phyloP scores from a whole-genome alignment of 1,140 invertebrate genomes.

The Venustaconcha ellipsiformis region DNA sequence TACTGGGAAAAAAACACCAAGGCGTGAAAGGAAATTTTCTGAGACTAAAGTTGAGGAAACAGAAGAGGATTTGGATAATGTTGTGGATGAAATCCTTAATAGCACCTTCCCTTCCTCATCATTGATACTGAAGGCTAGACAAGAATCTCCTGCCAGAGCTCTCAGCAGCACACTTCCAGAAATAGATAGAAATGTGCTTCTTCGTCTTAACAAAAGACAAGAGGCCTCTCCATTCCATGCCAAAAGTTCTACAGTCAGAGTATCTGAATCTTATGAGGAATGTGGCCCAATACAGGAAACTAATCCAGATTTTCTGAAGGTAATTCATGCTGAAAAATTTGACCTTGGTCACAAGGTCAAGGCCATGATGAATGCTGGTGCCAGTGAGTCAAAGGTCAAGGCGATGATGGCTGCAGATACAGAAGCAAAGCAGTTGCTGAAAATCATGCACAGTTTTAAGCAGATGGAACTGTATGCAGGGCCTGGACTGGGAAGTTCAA shows the following conservation, averaged over 20 bases:
- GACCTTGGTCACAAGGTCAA: conserved; percentile 47
- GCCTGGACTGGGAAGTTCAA: conserved; percentile 19
- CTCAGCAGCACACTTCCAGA: conserved; percentile 50
- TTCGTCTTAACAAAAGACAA: conserved; percentile 36
- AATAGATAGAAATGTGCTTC: conserved; percentile 48
- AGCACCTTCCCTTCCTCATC: conserved; percentile 42
- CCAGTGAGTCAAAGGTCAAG: conserved; percentile 32
- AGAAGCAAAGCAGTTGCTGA: conserved; percentile 51
- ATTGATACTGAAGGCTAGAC: conserved; percentile 36
- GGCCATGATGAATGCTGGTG: conserved; percentile 47
- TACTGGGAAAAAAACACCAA: conserved; percentile 26
- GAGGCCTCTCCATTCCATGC: conserved; percentile 57
- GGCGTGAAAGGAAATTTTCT: conserved; percentile 53
- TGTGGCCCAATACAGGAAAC: conserved; percentile 31
- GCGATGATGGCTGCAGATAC: conserved; percentile 45
- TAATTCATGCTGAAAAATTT: conserved; percentile 45
- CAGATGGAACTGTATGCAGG: conserved; percentile 61
- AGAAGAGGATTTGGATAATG: conserved; percentile 55
- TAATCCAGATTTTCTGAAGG: conserved; percentile 44
- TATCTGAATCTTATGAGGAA: conserved; percentile 32
- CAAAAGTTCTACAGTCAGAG: conserved; percentile 16
- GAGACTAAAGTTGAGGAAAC: conserved; percentile 45
- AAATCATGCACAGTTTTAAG: conserved; percentile 56
- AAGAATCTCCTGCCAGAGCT: conserved; percentile 33
- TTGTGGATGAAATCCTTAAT: conserved; percentile 65